Conservation (phyloP, 2,113 vertebrate species). For the Chionodraco myersi region DNA sequence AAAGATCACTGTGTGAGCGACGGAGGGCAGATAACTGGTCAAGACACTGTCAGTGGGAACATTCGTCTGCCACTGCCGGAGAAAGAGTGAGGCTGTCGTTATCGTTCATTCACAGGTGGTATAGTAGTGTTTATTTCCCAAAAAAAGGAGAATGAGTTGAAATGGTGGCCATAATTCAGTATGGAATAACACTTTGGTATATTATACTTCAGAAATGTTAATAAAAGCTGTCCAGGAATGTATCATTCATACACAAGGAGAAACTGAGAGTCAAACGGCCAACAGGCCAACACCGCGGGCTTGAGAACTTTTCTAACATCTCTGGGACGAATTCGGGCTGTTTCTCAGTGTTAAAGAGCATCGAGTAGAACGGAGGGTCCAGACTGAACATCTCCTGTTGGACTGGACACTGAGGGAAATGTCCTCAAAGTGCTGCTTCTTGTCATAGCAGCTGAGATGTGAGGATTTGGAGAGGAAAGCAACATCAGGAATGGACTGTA, state of each 20-base stretch:
- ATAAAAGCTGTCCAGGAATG: slow-evolving; percentile 4
- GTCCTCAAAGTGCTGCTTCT: slow-evolving; percentile 35
- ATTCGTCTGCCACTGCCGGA: background rate
- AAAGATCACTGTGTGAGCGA: slow-evolving; percentile 30
- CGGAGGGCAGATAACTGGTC: slow-evolving; percentile 18
- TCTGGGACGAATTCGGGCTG: slow-evolving; percentile 7
- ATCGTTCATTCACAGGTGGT: background rate
- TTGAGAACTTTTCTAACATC: slow-evolving; percentile 21
- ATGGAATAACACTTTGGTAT: background rate
- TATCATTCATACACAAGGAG: slow-evolving; percentile 25
- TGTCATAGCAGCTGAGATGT: slow-evolving; percentile 25
- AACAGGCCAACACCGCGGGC: slow-evolving; percentile 24
- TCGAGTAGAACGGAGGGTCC: background rate
- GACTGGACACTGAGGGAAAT: slow-evolving; percentile 3
- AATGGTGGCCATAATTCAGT: background rate
- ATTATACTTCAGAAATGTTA: slow-evolving; percentile 1
- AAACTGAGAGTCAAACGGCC: slow-evolving; percentile 28
- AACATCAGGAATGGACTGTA: slow-evolving; percentile 28
- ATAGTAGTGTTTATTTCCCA: background rate
- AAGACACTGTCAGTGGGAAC: background rate
- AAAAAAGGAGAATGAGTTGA: background rate
- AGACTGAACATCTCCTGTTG: slow-evolving; percentile 10
- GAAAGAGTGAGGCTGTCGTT: background rate
- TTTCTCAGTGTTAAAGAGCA: background rate
- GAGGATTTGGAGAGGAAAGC: slow-evolving; percentile 45